These are phyloP conservation scores for Calcarius ornatus DNA, from an alignment of 2,113 vertebrate species.

Conservation along the genomic window DNA sequence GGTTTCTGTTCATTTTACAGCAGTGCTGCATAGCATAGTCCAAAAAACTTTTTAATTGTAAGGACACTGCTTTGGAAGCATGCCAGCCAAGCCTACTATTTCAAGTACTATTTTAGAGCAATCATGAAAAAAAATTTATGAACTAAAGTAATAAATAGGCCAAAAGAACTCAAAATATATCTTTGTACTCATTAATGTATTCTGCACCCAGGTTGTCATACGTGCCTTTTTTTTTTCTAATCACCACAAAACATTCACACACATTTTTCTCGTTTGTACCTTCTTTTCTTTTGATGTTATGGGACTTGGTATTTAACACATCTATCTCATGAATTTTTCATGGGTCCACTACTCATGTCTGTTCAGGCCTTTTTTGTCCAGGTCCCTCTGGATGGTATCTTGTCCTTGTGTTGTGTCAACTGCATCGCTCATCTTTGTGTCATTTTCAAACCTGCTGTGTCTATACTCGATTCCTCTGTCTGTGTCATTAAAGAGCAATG, in stretches of 20 bases:
- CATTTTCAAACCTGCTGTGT: background rate
- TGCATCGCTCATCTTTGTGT: background rate
- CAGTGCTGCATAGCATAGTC: fast-evolving
- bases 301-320: background rate
- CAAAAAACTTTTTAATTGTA: background rate
- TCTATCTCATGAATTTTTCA: background rate
- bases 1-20: background rate
- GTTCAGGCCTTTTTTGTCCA: background rate
- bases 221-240: background rate
- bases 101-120: background rate
- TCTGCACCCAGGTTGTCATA: background rate
- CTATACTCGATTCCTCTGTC: background rate
- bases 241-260: background rate
- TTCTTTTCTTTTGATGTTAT: background rate
- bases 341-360: background rate
- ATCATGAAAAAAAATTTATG: background rate
- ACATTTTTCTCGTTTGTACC: background rate
- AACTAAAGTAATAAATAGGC: background rate
- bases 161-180: background rate
- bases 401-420: background rate
- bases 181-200: background rate
- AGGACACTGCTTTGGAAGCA: background rate
- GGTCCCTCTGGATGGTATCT: background rate
- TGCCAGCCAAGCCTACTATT: background rate
- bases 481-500: background rate